These are phyloP conservation scores for Scelioninae gen. 1 DNA, from an alignment of 2,888 invertebrate genomes.

Conservation along the genomic window DNA sequence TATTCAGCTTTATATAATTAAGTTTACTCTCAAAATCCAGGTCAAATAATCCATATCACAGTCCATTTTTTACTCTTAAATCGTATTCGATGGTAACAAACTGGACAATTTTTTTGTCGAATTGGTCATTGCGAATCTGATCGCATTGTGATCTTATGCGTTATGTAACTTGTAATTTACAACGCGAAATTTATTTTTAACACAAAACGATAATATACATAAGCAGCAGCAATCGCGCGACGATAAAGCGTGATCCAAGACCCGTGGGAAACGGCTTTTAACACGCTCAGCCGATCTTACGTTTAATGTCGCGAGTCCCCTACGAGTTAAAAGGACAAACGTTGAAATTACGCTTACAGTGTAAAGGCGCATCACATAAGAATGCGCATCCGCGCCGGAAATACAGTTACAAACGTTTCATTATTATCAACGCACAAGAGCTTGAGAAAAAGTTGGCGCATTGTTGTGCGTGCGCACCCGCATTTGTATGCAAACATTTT, in stretches of 20 bases:
- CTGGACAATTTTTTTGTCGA: neutral
- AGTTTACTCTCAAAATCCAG: no score
- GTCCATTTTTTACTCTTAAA: no score
- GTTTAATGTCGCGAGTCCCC: slow-evolving; percentile 9
- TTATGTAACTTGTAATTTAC: neutral
- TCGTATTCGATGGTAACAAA: no score
- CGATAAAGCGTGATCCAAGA: slow-evolving; percentile 6
- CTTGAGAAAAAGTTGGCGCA: slow-evolving; percentile 41
- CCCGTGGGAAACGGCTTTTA: slow-evolving; percentile 31
- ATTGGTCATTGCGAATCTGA: neutral
- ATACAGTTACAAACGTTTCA: slow-evolving; percentile 47
- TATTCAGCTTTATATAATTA: no score
- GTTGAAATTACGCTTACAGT: slow-evolving; percentile 14
- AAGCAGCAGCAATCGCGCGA: slow-evolving; percentile 1
- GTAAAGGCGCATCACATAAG: slow-evolving; percentile 37
- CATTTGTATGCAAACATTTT: slow-evolving; percentile 33
- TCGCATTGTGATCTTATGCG: neutral
- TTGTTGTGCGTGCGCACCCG: slow-evolving; percentile 25
- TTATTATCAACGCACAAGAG: slow-evolving; percentile 36
- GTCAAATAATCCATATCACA: no score
- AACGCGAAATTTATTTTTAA: slow-evolving; percentile 21
- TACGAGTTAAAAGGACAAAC: slow-evolving; percentile 23
- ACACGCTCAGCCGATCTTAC: slow-evolving; percentile 14
- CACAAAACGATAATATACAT: slow-evolving; percentile 13
- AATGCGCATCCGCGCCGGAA: slow-evolving; percentile 42